These are phyloP conservation scores for Aurelia sp. DNA, from an alignment of 30 jellyfish, hydroid and myxozoan species.

Conservation along the genomic window DNA sequence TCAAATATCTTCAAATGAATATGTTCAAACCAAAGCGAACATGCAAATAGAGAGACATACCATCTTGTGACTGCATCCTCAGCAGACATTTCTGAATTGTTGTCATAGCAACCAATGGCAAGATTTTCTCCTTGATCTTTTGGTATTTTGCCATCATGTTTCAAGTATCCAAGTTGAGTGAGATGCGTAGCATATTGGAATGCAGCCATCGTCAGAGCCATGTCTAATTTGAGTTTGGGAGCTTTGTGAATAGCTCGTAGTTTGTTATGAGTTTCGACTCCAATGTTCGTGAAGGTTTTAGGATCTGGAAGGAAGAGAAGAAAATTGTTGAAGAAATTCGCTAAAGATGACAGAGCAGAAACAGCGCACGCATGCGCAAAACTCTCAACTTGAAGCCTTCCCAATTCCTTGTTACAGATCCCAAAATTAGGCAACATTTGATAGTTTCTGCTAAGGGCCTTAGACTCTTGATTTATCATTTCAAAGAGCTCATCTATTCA, in stretches of 20 bases:
- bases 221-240: slow-evolving; percentile 81
- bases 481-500: too few species aligned
- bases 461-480: too few species aligned
- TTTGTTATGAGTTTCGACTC: slow-evolving; percentile 86
- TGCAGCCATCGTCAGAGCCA: slow-evolving; percentile 71
- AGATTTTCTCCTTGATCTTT: slow-evolving; percentile 91
- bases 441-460: too few species aligned
- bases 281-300: slow-evolving; percentile 88
- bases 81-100: slow-evolving; percentile 96
- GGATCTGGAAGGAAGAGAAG: slow-evolving; percentile 59
- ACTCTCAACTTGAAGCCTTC: too few species aligned
- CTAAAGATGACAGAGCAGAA: too few species aligned
- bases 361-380: too few species aligned
- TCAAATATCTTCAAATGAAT: too few species aligned
- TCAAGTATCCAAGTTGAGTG: slow-evolving; percentile 83
- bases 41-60: slow-evolving; percentile 2
- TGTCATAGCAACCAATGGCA: slow-evolving; percentile 96
- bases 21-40: too few species aligned
- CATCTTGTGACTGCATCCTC: slow-evolving; percentile 99
- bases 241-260: slow-evolving; percentile 88
- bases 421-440: too few species aligned
- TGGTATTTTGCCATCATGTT: slow-evolving; percentile 76
- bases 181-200: slow-evolving; percentile 83
- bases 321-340: too few species aligned
- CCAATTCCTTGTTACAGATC: too few species aligned